Evolutionary conservation across 2,113 vertebrate genomes (phyloP), one percentile per base, ranked within the genome.

Genomic region (Xenopus laevis): DNA sequence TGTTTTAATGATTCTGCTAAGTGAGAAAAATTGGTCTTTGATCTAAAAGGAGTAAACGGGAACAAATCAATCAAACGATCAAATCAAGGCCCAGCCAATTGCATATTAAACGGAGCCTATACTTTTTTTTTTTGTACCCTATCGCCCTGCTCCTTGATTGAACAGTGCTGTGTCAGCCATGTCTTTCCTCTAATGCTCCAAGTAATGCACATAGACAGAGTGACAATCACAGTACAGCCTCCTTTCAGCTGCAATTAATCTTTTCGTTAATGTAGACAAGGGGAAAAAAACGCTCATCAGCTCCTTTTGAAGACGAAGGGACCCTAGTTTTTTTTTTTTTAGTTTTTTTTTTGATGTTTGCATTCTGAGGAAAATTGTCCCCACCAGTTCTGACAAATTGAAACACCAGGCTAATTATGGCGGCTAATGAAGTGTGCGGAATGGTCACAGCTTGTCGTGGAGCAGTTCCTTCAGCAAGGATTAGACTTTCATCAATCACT

Each of bases 401-500:
- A 91, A 92, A 91, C 92, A 90, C 89, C 91, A 89, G 88, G 92
- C 94, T 98, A 96, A 99, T 99, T 97, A 97, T 92, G 89, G 90
- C 87, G 91, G 91, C 93, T 97, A 95, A 98, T 97, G 94, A 96
- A 96, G 94, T 95, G 90, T 93, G 90, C 87, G 91, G 92, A 94
- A 93, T 93, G 95, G 94, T 93, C 93, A 92, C 92, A 92, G 91
- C 90, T 95, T 88, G 84, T 93, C 81, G 88, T 89, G 90, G 86
- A 94, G 92, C 91, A 88, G 90, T 92, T 93, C 94, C 87, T 94
- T 98, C 96, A 91, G 85, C 89, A 95, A 83, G 84, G 89, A 96
- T 98, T 97, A 98, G 91, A 91, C 89, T 93, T 94, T 94, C 92
- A 93, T 93, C 91, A 94, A 92, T 99, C 96, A 97, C 88, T 89